phyloP scores from a whole-genome alignment of 2,888 invertebrate genomes.

The Hymenopus coronatus region DNA sequence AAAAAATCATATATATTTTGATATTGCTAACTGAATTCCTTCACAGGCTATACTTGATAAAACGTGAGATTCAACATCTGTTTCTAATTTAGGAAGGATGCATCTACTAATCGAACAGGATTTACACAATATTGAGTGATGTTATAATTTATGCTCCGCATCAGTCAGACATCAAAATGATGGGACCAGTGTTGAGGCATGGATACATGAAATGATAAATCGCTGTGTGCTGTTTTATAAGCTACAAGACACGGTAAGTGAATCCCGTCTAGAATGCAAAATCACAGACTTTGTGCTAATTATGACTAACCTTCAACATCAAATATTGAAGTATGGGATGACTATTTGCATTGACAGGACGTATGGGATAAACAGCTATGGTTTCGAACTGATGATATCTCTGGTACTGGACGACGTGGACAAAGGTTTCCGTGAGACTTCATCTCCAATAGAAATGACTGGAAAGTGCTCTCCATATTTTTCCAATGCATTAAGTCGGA shows the following conservation, averaged over 20 bases:
- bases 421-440: conserved; percentile 36
- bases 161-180: not conserved
- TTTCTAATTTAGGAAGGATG: conserved; percentile 10
- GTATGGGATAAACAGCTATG: not conserved
- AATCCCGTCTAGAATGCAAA: not conserved
- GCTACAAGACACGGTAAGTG: not conserved
- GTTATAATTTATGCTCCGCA: not conserved
- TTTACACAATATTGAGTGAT: conserved; percentile 33
- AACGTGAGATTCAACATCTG: not conserved
- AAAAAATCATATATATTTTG: conserved; percentile 29
- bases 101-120: conserved; percentile 35
- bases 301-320: not conserved
- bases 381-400: not conserved
- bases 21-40: conserved; percentile 27
- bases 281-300: not conserved
- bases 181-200: too few relatives aligned
- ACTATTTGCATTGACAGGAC: not conserved
- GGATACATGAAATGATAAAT: not conserved
- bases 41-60: conserved; percentile 20
- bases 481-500: too few relatives aligned
- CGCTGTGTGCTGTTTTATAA: not conserved
- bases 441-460: not conserved
- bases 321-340: not conserved
- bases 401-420: not conserved
- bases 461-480: not conserved